Evolutionary conservation across 2,113 vertebrate species (phyloP).

Genomic region (Epinephelus fuscoguttatus): DNA sequence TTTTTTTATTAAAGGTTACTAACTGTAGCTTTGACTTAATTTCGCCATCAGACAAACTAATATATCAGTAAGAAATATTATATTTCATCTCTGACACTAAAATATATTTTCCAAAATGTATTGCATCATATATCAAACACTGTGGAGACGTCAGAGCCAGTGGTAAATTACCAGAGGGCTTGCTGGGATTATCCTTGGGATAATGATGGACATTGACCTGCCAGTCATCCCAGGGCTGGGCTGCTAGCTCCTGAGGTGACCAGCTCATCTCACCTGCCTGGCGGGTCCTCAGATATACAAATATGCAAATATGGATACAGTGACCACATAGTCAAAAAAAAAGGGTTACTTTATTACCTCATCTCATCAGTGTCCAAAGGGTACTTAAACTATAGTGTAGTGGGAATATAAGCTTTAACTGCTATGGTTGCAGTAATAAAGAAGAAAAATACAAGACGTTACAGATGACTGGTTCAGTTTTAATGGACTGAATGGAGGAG

Average conservation of each 20-base stretch:
- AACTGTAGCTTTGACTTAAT: not conserved
- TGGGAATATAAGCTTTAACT: not conserved
- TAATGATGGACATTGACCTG: not conserved
- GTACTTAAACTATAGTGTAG: not conserved
- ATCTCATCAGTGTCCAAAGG: not conserved
- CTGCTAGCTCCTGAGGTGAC: not conserved
- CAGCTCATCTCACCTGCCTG: not conserved
- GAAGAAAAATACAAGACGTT: not conserved
- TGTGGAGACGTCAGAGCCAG: not conserved
- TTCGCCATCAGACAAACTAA: not conserved
- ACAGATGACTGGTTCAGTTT: not conserved
- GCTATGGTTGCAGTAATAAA: not conserved
- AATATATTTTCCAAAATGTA: not conserved
- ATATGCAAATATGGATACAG: not conserved
- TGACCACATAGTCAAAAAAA: not conserved
- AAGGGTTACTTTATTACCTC: not conserved
- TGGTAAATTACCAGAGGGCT: not conserved
- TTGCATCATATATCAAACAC: not conserved
- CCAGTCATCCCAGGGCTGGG: not conserved
- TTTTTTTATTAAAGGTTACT: too few relatives aligned
- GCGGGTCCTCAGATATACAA: not conserved
- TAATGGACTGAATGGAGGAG: not conserved
- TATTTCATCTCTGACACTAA: not conserved
- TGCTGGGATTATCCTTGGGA: not conserved
- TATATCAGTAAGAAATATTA: not conserved